These are phyloP conservation scores for Pantala flavescens DNA, from an alignment of 1,140 invertebrate species.

Conservation along the genomic window DNA sequence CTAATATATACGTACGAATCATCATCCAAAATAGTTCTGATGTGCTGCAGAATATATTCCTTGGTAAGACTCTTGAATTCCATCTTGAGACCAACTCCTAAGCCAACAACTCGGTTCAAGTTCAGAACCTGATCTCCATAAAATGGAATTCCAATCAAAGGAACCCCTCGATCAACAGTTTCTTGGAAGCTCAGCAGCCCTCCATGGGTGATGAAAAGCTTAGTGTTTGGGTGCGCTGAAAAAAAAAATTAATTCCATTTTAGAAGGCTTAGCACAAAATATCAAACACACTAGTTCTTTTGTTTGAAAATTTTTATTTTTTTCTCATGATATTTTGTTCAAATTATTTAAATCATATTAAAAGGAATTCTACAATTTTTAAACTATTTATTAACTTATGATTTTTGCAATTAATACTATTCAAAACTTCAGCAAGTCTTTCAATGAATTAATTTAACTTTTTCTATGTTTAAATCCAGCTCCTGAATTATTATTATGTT, in stretches of 20 bases:
- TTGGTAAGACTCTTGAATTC: conserved; percentile 26
- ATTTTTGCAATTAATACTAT: too few species aligned
- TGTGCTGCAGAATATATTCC: conserved; percentile 26
- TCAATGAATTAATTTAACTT: too few species aligned
- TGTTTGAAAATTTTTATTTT: too few species aligned
- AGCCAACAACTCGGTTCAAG: conserved; percentile 20
- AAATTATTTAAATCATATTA: too few species aligned
- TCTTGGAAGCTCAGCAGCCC: conserved; percentile 38
- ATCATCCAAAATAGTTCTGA: neutral
- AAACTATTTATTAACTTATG: too few species aligned
- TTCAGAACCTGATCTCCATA: conserved; percentile 40
- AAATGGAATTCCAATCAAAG: conserved; percentile 39
- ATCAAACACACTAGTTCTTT: too few species aligned
- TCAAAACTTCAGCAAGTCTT: too few species aligned
- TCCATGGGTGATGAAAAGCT: conserved; percentile 41
- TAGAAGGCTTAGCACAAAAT: too few species aligned
- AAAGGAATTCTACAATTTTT: too few species aligned
- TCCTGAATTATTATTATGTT: too few species aligned
- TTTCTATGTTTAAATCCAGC: too few species aligned
- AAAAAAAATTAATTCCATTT: conserved; percentile 9
- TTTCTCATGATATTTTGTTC: too few species aligned
- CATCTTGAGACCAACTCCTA: conserved; percentile 25
- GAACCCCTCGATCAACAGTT: conserved; percentile 35
- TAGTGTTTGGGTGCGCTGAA: conserved; percentile 34
- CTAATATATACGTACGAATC: neutral